Evolutionary conservation across 2,888 invertebrate species (phyloP), one percentile per base, ranked within the genome.

Genomic region (Lasioglossum marginatum): DNA sequence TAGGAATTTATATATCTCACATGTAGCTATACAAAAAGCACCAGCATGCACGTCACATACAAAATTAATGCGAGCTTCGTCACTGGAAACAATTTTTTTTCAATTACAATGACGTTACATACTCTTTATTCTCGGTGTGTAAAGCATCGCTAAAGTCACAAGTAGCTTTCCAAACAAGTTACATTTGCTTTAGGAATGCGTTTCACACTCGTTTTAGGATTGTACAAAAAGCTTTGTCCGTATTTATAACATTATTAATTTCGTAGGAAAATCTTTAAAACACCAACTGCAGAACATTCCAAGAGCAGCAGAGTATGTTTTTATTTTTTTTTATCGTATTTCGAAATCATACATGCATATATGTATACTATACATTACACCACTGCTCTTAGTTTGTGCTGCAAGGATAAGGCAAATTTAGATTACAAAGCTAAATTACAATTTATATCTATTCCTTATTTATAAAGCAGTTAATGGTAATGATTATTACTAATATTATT

Each of bases 391-490:
- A 88, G 88, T 82, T 79, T 87, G 89, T 82, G 37, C 88, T 86
- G 88, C 86, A 88, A 92, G 87, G 85, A 89, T 91, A 93, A 93
- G 92, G 92, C 92, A 91, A 91, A 92, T 89, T 91, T 92, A 91
- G 87, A 90, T 88, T 89, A 90, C 80, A 87, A 91, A 89, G 86
- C 86, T 91, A 88, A 90, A 85, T 89, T 89, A 91, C 84, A 90
- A 76, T 87, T 87, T 88, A 87, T 82, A 84, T 75, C 86, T 90
- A 84, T 81, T 73, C 79, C 84, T 90, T 91, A 92, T 81, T 87
- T 92, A 82, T 90, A 89, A 89, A 80, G 88, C 86, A 87, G 85
- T 89, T 82, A 81, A 89, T 82, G 78, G 60, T 77, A 73, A 80
- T 85, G 70, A 75, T 83, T 82, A 88, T 86, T 73, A 85, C 83